A percentile compares a stretch with the other conserved stretches of the same genome.
These are phyloP conservation scores for Sebastes dallii DNA, from an alignment of 2,797 vertebrate genomes.

Conservation along the genomic window DNA sequence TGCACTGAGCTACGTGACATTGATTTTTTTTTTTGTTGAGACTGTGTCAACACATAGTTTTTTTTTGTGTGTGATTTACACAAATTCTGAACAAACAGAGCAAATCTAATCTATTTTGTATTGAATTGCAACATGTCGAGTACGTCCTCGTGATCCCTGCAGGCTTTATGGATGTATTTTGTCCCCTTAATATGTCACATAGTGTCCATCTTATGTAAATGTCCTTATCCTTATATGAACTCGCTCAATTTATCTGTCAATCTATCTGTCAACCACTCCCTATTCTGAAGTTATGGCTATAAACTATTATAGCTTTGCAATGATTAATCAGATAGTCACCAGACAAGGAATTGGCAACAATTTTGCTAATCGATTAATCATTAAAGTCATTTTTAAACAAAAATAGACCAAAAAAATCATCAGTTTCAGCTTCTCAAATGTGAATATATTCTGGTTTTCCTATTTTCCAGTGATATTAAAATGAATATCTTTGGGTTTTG, in stretches of 20 bases:
- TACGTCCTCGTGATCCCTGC: background rate
- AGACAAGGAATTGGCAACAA: background rate
- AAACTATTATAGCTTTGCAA: background rate
- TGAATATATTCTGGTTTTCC: background rate
- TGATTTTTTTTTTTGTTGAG: background rate
- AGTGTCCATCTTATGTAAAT: background rate
- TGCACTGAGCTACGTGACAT: background rate
- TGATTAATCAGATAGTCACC: background rate
- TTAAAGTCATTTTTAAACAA: background rate
- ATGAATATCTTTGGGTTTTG: background rate
- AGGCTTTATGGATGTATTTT: background rate
- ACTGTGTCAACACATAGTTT: background rate
- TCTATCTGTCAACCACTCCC: background rate
- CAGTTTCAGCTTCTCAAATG: background rate
- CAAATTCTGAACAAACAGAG: background rate
- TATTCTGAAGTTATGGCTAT: background rate
- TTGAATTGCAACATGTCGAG: background rate
- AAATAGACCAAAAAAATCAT: too few relatives aligned
- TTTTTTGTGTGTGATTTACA: background rate
- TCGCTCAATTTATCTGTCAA: background rate
- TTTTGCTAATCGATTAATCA: background rate
- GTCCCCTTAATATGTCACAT: background rate
- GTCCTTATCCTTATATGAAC: background rate
- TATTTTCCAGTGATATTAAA: background rate
- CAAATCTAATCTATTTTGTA: slow-evolving; percentile 5